phyloP scores from a whole-genome alignment of 2,888 invertebrate species.

The Cepaea hortensis region DNA sequence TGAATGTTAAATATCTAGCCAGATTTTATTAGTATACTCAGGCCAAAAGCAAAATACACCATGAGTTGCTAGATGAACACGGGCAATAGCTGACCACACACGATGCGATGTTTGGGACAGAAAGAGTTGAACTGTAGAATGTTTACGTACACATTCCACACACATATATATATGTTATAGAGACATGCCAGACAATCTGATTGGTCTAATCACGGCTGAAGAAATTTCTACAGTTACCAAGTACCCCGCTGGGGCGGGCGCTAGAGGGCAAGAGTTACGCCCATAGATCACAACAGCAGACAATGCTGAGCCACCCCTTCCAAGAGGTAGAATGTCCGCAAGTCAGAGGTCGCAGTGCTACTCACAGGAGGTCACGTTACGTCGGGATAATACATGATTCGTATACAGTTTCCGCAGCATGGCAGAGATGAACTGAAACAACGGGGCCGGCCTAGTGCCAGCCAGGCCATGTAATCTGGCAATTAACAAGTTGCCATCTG shows the following conservation, averaged over 20 bases:
- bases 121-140: too few relatives aligned
- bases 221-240: conserved; percentile 29
- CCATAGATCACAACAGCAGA: conserved; percentile 18
- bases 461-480: not conserved
- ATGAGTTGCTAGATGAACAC: too few relatives aligned
- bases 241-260: not conserved
- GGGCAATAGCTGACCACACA: too few relatives aligned
- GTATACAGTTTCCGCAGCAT: not conserved
- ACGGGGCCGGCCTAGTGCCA: not conserved
- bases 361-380: not conserved
- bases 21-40: too few relatives aligned
- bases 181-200: too few relatives aligned
- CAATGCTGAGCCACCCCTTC: not conserved
- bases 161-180: too few relatives aligned
- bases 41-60: too few relatives aligned
- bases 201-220: not conserved
- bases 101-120: too few relatives aligned
- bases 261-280: not conserved
- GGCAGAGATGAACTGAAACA: conserved; percentile 3
- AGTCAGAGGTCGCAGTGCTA: not conserved
- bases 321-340: not conserved
- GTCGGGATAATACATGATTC: not conserved
- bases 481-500: not conserved
- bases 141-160: too few relatives aligned
- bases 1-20: too few relatives aligned